A percentile compares a stretch with the other conserved stretches of the same genome.
Conservation (phyloP, 2,113 vertebrate genomes). For the Archilochus colubris region DNA sequence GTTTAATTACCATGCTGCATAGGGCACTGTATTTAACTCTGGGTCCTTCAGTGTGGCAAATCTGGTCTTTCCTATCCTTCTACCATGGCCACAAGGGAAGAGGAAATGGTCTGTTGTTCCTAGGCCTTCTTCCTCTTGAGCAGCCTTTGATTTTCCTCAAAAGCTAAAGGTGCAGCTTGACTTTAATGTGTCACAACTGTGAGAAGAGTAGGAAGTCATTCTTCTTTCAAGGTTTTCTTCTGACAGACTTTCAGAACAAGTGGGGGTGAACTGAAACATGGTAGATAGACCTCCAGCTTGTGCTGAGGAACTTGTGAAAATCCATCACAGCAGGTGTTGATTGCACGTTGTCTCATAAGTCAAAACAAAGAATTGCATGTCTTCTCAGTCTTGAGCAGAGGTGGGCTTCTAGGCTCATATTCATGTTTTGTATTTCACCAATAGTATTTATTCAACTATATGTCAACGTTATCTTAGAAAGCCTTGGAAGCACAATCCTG, state of each 20-base stretch:
- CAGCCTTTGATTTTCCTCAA: neutral
- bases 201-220: neutral
- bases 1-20: neutral
- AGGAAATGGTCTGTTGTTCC: neutral
- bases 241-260: neutral
- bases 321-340: neutral
- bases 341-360: conserved; percentile 14
- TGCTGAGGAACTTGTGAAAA: neutral
- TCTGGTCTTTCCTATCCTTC: neutral
- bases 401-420: neutral
- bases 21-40: neutral
- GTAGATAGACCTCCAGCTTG: neutral
- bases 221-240: neutral
- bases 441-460: neutral
- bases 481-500: neutral
- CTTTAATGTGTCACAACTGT: neutral
- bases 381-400: neutral
- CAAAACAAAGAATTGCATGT: neutral
- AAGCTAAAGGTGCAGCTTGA: neutral
- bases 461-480: neutral
- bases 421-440: neutral
- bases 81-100: fast-evolving
- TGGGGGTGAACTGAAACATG: neutral
- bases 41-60: neutral
- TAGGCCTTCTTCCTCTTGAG: neutral